Percentiles rank a stretch among this genome's conserved stretches.
phyloP scores from a whole-genome alignment of 2,888 invertebrate genomes.

The Ctena decussata region DNA sequence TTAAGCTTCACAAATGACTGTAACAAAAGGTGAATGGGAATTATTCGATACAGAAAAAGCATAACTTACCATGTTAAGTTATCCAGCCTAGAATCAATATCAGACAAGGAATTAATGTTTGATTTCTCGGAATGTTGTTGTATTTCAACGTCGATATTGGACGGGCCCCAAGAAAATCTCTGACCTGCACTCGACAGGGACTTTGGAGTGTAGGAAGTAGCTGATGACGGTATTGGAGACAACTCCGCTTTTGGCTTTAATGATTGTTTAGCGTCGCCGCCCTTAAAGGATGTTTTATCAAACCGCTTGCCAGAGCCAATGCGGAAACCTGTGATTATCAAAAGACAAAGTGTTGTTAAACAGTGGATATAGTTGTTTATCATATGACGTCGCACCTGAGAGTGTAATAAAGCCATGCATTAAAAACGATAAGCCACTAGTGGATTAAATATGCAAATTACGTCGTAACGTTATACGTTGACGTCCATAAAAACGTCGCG shows the following conservation, averaged over 20 bases:
- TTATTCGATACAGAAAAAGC: neutral
- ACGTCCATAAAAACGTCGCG: no score
- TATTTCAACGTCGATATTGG: conserved; percentile 76
- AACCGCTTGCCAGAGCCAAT: neutral
- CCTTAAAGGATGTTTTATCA: conserved; percentile 17
- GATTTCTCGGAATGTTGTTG: conserved; percentile 65
- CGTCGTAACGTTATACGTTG: no score
- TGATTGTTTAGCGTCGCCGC: conserved; percentile 32
- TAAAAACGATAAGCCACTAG: no score
- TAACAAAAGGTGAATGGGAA: no score
- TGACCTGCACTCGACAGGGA: conserved; percentile 80
- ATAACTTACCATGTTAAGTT: conserved; percentile 81
- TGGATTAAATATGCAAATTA: no score
- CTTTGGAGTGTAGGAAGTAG: conserved; percentile 81
- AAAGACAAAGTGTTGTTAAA: no score
- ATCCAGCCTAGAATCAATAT: conserved; percentile 82
- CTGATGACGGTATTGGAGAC: conserved; percentile 80
- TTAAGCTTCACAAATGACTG: no score
- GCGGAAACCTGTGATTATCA: neutral
- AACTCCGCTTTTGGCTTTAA: conserved; percentile 49
- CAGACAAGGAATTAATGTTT: conserved; percentile 70
- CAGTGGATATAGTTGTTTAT: no score
- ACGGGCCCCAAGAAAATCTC: conserved; percentile 70
- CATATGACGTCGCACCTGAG: no score
- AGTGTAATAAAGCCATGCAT: no score